Base-by-base conservation (phyloP, 1,140 invertebrate genomes). In the Nautilus pompilius region DNA sequence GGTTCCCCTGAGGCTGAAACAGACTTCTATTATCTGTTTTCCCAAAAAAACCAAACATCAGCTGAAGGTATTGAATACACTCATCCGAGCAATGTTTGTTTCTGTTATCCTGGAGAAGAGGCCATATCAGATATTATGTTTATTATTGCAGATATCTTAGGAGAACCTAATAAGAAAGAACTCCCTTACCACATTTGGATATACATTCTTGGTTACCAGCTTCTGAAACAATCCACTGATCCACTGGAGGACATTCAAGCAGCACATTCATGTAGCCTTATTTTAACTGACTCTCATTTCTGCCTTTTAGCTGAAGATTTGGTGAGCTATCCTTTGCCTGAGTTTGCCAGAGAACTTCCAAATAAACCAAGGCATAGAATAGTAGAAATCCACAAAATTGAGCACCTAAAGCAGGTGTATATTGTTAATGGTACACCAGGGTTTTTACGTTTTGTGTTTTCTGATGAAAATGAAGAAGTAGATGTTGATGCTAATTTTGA, bases 271-370 rank as follows among this genome's bases (percentile, higher is more conserved):
- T 61, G 74, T 8, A 76, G 69, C 41, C 53, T 81, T n/a, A 74
- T 80, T 33, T 55, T 81, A n/a, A 80, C 76, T 41, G 71, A 73
- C 58, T 61, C 68, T 17, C 71, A 77, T 58, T 30, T 81, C 8
- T 75, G 73, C 63, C 60, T 81, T 8, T 66, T 72, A 0, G 63
- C 63, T 49, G 80, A 80, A 51, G 79, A 81, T 68, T 53, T 76
- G 17, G 76, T 79, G 6, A 80, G 73, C 64, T 81, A 81, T 60
- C 80, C 80, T 5, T 61, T 81, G 15, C 79, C 78, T n/a, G 78
- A 78, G 30, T 81, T 81, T 72, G 78, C 76, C 10, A 56, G 75
- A 29, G 74, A 73, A 22, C 51, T 77, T 20, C 80, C 80, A 17
- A 72, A 73, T 51, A 73, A 70, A 17, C 75, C 76, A 1, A 62